Evolutionary conservation across 2,888 invertebrate genomes (phyloP).

Genomic region (Notocelia uddmanniana): DNA sequence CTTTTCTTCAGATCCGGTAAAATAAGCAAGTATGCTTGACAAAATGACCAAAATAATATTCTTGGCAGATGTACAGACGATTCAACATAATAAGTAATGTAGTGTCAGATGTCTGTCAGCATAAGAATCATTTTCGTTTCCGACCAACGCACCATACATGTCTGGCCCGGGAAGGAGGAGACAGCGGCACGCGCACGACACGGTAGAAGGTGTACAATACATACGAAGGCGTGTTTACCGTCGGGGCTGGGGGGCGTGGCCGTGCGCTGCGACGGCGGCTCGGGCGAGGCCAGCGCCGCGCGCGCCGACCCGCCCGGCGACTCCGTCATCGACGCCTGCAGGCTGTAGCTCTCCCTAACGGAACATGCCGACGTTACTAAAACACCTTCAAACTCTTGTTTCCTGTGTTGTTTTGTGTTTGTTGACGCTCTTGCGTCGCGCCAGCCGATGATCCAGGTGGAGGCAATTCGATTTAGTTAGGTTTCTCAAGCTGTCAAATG

Average conservation of each 20-base stretch:
- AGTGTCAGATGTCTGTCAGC: not conserved
- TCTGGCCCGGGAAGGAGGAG: slow-evolving; percentile 39
- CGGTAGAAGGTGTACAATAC: slow-evolving; percentile 74
- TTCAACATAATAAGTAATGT: not conserved
- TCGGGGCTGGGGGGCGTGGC: slow-evolving; percentile 77
- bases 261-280: slow-evolving; percentile 79
- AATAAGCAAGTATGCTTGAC: not conserved
- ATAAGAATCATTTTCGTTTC: too few relatives aligned
- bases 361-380: not conserved
- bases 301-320: slow-evolving; percentile 79
- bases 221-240: slow-evolving; percentile 83
- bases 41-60: not conserved
- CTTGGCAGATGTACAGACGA: not conserved
- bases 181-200: slow-evolving; percentile 51
- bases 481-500: too few relatives aligned
- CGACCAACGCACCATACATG: slow-evolving; percentile 30
- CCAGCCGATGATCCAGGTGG: too few relatives aligned
- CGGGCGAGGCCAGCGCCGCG: slow-evolving; percentile 88
- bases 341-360: slow-evolving; percentile 85
- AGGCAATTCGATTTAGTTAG: too few relatives aligned
- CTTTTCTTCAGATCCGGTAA: not conserved
- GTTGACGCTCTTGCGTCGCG: too few relatives aligned
- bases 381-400: too few relatives aligned
- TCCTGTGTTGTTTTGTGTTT: too few relatives aligned
- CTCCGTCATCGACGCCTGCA: slow-evolving; percentile 86